These are phyloP conservation scores for Tragelaphus strepsiceros DNA, from an alignment of 2,113 vertebrate species.

Conservation along the genomic window DNA sequence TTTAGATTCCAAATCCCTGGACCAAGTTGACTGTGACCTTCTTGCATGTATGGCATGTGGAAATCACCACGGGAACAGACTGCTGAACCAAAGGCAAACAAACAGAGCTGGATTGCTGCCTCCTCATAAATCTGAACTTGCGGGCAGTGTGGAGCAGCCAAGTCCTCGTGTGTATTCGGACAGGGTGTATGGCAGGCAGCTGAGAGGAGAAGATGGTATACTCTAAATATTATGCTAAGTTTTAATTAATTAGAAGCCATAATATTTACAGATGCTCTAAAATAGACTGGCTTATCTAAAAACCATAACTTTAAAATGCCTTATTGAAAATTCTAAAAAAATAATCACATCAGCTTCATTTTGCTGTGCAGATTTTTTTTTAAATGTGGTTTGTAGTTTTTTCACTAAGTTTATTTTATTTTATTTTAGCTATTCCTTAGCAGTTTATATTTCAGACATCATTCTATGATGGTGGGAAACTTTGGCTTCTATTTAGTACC, in stretches of 20 bases:
- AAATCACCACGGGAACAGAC: conserved; percentile 65
- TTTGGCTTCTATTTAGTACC: neutral
- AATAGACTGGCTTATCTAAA: neutral
- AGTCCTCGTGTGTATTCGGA: conserved; percentile 19
- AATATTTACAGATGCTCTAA: neutral
- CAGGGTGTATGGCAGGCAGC: neutral
- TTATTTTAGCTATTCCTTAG: neutral
- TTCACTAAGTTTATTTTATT: neutral
- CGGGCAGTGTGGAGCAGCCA: conserved; percentile 51
- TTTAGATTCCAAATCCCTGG: conserved; percentile 13
- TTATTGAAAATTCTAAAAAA: neutral
- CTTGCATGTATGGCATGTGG: conserved; percentile 34
- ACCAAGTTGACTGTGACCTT: conserved; percentile 61
- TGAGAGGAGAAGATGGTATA: neutral
- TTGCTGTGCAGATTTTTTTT: neutral
- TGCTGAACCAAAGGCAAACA: conserved; percentile 57
- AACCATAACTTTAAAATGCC: neutral
- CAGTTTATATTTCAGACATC: neutral
- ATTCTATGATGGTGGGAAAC: neutral
- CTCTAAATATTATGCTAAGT: conserved; percentile 32
- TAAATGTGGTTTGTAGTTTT: neutral
- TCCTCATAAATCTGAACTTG: conserved; percentile 60
- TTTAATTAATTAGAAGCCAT: conserved; percentile 14
- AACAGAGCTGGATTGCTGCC: conserved; percentile 46
- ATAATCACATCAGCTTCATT: neutral